Percentiles rank a stretch among this genome's conserved stretches.
Conservation (phyloP, 1,140 invertebrate genomes). For the Sweltsa coloradensis region DNA sequence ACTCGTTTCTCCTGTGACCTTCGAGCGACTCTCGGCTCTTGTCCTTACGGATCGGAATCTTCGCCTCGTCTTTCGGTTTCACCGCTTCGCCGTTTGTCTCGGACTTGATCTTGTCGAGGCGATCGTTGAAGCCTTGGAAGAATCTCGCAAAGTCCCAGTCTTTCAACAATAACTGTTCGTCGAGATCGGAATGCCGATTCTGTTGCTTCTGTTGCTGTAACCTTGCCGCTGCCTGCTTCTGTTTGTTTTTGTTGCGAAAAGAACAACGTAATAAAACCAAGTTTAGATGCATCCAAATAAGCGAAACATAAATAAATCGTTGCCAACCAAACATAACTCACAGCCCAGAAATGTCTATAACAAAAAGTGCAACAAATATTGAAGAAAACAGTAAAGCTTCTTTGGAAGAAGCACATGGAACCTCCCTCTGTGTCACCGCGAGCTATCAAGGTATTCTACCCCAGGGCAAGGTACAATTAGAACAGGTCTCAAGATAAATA, state of each 20-base stretch:
- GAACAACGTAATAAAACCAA: slow-evolving; percentile 1
- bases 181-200: slow-evolving; percentile 40
- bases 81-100: slow-evolving; percentile 15
- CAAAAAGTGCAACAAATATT: background rate
- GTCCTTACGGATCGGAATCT: background rate
- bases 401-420: too few species aligned
- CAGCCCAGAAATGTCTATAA: background rate
- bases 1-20: slow-evolving; percentile 29
- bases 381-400: too few species aligned
- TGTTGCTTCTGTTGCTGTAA: slow-evolving; percentile 9
- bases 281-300: background rate
- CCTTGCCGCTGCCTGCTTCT: slow-evolving; percentile 3
- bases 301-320: background rate
- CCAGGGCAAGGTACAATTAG: too few species aligned
- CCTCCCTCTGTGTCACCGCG: too few species aligned
- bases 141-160: slow-evolving; percentile 76
- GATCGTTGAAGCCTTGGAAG: slow-evolving; percentile 48
- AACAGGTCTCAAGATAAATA: too few species aligned
- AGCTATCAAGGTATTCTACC: too few species aligned
- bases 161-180: slow-evolving; percentile 59
- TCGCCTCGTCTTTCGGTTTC: background rate
- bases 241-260: slow-evolving; percentile 1
- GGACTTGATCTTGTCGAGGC: slow-evolving; percentile 15
- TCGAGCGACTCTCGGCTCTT: slow-evolving; percentile 8
- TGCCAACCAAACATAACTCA: background rate